Base-by-base conservation (phyloP, 2,888 invertebrate genomes). In the Luffia ferchaultella region DNA sequence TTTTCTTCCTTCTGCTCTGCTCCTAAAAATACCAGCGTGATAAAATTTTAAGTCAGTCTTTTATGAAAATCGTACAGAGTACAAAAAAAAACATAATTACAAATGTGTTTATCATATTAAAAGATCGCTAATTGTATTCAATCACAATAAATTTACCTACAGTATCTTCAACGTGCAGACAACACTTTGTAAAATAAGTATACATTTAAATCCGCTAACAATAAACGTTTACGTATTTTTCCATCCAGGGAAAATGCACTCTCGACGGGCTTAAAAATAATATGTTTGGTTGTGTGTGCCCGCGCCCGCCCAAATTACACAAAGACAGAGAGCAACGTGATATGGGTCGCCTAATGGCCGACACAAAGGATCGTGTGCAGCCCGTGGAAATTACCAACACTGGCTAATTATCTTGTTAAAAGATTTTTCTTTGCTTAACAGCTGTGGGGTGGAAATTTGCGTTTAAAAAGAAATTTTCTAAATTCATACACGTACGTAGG, bases 261-360 rank as follows among this genome's bases (percentile, higher is more conserved):
- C n/a, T n/a, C n/a, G n/a, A n/a, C 30, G 30, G 30, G 12, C 12
- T 30, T 66, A 63, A 72, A 71, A 73, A 74, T 75, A 75, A 75
- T 75, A 73, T 67, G 69, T 71, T 68, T 67, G 62, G 63, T 55
- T 64, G 57, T 56, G 60, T 60, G 62, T 65, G 60, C 60, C 61
- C 59, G 62, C 63, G 61, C 62, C 62, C 58, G 59, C 54, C 60
- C 60, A 57, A 52, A 54, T 55, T 56, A 55, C 59, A 62, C 64
- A 63, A 62, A 64, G 64, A 66, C 71, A 77, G 71, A n/a, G n/a
- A 76, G 76, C 72, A 71, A 71, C 72, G 71, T 77, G 77, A 75
- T 72, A 71, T 70, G 76, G 73, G 73, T 75, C 64, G 64, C 61
- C 63, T 71, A 75, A 74, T 68, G 67, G 64, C 59, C 60, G 60